phyloP scores from a whole-genome alignment of 2,888 invertebrate genomes.

The Iphiclides podalirius region DNA sequence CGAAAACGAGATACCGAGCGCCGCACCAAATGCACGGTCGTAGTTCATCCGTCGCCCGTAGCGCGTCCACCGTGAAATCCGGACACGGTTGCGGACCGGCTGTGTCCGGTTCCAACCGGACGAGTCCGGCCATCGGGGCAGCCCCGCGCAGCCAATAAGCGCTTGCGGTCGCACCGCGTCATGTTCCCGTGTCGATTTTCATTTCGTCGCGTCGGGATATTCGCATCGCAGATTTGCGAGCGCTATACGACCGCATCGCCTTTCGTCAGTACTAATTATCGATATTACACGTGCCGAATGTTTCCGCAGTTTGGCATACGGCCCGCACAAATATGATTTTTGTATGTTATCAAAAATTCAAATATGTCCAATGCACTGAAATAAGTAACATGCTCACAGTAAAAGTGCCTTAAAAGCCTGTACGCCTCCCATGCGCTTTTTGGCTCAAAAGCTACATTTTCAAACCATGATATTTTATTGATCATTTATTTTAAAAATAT shows the following conservation, averaged over 20 bases:
- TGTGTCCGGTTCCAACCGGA: constrained; percentile 40
- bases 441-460: too few species aligned
- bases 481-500: too few species aligned
- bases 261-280: not conserved
- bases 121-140: constrained; percentile 41
- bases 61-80: constrained; percentile 50
- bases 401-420: too few species aligned
- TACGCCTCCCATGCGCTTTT: too few species aligned
- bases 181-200: constrained; percentile 28
- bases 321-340: too few species aligned
- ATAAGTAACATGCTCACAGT: too few species aligned
- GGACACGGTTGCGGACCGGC: constrained; percentile 41
- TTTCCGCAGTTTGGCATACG: not conserved
- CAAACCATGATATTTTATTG: too few species aligned
- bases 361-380: too few species aligned
- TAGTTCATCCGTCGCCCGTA: constrained; percentile 38
- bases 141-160: constrained; percentile 30
- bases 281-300: not conserved
- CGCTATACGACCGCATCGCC: not conserved
- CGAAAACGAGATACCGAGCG: too few species aligned
- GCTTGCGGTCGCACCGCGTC: constrained; percentile 18
- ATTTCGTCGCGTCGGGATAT: constrained; percentile 31
- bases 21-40: constrained; percentile 31
- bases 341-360: too few species aligned
- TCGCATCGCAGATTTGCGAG: not conserved